Evolutionary conservation across 2,888 invertebrate genomes (phyloP), one percentile per base, ranked within the genome.

Genomic region (Arctia plantaginis): DNA sequence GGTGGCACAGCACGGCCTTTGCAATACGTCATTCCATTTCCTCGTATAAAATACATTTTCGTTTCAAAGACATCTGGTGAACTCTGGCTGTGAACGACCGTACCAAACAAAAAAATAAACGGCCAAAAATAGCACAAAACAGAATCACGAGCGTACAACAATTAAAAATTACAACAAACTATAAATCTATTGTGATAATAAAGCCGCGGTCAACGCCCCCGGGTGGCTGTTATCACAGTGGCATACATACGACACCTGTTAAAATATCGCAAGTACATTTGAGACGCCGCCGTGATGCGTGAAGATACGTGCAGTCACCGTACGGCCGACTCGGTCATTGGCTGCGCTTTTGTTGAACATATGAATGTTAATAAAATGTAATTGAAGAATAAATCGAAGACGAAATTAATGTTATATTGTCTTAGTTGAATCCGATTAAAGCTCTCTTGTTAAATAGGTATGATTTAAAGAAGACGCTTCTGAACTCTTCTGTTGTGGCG

Each of bases 221-320:
- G 55, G 70, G 72, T 68, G 30, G 69, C 72, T 75, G 80, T 82
- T 89, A 89, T 89, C 89, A 84, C 73, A 64, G 51, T 80, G 86
- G 82, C 88, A 88, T 77, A 85, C 78, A 84, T 85, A 83, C 78
- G 77, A 81, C 89, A 89, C 89, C 89, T 89, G 89, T 89, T 83
- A 87, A 85, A 86, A 89, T 87, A 89, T 79, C 73, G 84, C 82
- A 66, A 79, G 69, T 72, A 59, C 68, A 66, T 71, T 80, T 69
- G 71, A 55, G 51, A 55, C 76, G 79, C 72, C 78, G 80, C n/a
- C 41, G 51, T 69, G 35, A 44, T 74, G 77, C 69, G 66, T 65
- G 68, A 33, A 67, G 23, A 66, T 23, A 69, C 74, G 80, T 77
- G 72, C 78, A 80, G 72, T 82, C 77, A 80, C 73, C 80, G 78